Base-by-base conservation (phyloP, 2,113 vertebrate genomes). In the Hippoglossus stenolepis region DNA sequence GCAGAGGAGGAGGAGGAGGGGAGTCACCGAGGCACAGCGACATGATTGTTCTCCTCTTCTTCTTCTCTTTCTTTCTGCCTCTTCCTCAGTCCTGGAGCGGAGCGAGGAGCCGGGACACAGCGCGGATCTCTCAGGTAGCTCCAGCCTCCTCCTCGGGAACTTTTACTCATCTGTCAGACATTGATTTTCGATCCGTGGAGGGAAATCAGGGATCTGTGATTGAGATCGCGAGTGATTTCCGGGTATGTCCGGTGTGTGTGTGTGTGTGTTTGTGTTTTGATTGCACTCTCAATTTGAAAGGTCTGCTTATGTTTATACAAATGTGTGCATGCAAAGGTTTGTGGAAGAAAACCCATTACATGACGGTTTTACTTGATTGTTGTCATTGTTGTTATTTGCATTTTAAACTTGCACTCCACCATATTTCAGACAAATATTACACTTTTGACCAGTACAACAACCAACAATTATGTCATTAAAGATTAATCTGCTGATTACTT, bases 11-110 rank as follows among this genome's bases (percentile, higher is more conserved):
- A 84, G 85, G 87, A 82, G 81, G 24, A 26, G 77, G 38, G 74
- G 47, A 54, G 75, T 24, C 43, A 20, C 17, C 68, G 65, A 35
- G 53, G 83, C 69, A 93, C 93, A 94, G 90, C 84, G 89, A 88
- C 84, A 70, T 74, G 81, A 92, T 90, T 94, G 92, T 92, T 92
- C 71, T 77, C 75, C 63, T 75, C 45, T 64, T 65, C 67, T 79
- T 12, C 65, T 63, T 9, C 24, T 6, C 17, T 21, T 11, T 60
- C 75, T 51, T 73, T 28, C 54, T 3, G 64, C 75, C 57, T 73
- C 76, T 73, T 61, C 31, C 72, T 70, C 81, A 70, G 40, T 61
- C 80, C 67, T 70, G 70, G 69, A 75, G 61, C 62, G 65, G 53
- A 82, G 64, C 43, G 26, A 63, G 59, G 66, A 82, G 35, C 70